A percentile compares a stretch with the other conserved stretches of the same genome.
These are phyloP conservation scores for Mus musculus DNA, from an alignment of 2,113 vertebrate genomes.

Conservation along the genomic window DNA sequence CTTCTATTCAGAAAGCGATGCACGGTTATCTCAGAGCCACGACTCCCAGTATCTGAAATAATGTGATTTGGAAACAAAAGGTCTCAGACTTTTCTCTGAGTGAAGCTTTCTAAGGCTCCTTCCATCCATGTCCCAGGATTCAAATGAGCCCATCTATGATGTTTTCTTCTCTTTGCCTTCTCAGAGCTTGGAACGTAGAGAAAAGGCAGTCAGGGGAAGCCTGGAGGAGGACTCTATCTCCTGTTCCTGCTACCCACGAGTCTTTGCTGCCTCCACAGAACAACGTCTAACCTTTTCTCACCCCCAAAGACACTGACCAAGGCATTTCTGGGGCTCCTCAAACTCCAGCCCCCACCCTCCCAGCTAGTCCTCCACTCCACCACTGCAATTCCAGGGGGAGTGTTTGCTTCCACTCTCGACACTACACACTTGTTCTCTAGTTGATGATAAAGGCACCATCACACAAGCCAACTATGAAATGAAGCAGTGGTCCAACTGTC, in stretches of 20 bases:
- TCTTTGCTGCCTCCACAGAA: background rate
- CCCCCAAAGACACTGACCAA: background rate
- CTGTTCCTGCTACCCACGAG: background rate
- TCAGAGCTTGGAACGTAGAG: background rate
- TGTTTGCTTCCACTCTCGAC: background rate
- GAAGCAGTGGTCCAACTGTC: background rate
- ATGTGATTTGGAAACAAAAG: constrained; percentile 33
- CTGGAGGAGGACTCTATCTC: background rate
- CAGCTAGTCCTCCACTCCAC: background rate
- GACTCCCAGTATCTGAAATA: background rate
- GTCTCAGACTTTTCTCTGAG: background rate
- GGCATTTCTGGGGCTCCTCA: background rate
- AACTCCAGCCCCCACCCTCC: background rate
- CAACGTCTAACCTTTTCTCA: too few relatives aligned
- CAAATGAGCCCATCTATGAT: background rate
- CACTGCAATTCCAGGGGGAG: background rate
- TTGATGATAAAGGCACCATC: background rate
- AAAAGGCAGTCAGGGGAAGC: background rate
- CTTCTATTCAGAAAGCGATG: constrained; percentile 30
- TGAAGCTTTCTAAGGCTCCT: constrained; percentile 4
- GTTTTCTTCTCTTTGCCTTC: background rate
- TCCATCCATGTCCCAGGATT: background rate
- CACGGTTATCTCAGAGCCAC: background rate
- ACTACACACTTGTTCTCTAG: background rate
- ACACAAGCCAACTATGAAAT: background rate